Percentiles rank a stretch among this genome's conserved stretches.
phyloP scores from a whole-genome alignment of 2,113 vertebrate species.

The Erythrolamprus reginae region DNA sequence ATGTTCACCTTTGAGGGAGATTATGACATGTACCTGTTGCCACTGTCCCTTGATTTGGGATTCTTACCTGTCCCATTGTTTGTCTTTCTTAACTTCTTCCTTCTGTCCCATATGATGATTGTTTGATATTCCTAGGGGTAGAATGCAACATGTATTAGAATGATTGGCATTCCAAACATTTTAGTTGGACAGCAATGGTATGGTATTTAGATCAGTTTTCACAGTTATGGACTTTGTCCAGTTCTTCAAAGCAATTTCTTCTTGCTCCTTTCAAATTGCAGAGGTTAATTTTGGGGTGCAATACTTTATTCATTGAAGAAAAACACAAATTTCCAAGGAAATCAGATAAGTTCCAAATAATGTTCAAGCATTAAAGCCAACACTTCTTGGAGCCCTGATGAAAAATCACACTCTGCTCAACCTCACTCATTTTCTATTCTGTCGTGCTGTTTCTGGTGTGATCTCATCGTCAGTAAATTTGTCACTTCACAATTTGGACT shows the following conservation, averaged over 20 bases:
- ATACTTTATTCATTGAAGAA: conserved; percentile 57
- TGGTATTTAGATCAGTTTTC: background rate
- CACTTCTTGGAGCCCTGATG: conserved; percentile 40
- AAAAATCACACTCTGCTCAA: conserved; percentile 57
- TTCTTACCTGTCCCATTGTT: background rate
- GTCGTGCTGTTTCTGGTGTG: conserved; percentile 55
- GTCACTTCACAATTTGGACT: conserved; percentile 65
- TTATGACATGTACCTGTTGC: background rate
- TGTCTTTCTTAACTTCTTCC: background rate
- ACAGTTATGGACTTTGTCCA: background rate
- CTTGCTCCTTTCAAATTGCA: conserved; percentile 12
- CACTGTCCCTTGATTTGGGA: background rate
- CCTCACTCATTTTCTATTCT: conserved; percentile 63
- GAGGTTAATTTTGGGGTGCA: conserved; percentile 28
- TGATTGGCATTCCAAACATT: background rate
- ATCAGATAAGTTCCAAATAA: conserved; percentile 48
- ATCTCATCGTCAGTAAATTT: conserved; percentile 63
- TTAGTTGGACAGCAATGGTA: background rate
- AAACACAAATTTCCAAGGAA: conserved; percentile 51
- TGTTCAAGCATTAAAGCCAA: conserved; percentile 32
- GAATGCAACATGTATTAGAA: background rate
- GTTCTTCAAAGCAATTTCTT: conserved; percentile 11
- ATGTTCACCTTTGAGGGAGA: background rate
- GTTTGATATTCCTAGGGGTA: background rate
- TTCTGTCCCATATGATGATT: background rate